phyloP scores from a whole-genome alignment of 2,113 vertebrate genomes.

The Charina bottae region DNA sequence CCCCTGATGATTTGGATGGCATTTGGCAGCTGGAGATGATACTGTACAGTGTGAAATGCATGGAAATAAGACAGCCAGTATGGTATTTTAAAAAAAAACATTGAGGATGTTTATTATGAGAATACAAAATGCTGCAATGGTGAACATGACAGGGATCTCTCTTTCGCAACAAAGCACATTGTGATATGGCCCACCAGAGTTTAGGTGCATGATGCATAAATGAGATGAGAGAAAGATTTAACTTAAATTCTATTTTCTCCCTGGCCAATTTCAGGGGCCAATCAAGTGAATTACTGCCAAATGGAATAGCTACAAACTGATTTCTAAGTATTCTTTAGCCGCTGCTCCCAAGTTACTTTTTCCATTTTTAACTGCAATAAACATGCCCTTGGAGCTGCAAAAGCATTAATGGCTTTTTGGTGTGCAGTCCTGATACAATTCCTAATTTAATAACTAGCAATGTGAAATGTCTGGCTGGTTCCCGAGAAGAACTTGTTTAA shows the following conservation, averaged over 20 bases:
- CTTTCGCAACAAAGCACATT: neutral
- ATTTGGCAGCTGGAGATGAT: neutral
- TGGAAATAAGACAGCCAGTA: neutral
- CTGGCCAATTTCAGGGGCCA: neutral
- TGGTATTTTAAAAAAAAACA: neutral
- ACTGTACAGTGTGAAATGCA: neutral
- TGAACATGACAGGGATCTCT: neutral
- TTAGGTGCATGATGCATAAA: neutral
- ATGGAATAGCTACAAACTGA: neutral
- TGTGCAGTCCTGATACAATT: constrained; percentile 16
- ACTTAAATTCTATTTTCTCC: neutral
- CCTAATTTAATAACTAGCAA: constrained; percentile 52
- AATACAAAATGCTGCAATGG: neutral
- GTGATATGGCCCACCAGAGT: neutral
- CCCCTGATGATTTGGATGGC: neutral
- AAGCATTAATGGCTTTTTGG: constrained; percentile 6
- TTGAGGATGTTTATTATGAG: neutral
- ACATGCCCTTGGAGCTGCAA: neutral
- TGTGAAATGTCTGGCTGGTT: constrained; percentile 33
- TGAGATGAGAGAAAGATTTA: neutral
- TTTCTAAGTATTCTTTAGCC: neutral
- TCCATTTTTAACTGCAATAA: neutral
- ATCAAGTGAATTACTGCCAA: neutral
- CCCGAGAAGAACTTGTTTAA: constrained; percentile 51
- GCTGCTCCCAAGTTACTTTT: neutral